These are phyloP conservation scores for Melanotaenia parkinsoni DNA, from an alignment of 2,797 vertebrate genomes.

Conservation along the genomic window DNA sequence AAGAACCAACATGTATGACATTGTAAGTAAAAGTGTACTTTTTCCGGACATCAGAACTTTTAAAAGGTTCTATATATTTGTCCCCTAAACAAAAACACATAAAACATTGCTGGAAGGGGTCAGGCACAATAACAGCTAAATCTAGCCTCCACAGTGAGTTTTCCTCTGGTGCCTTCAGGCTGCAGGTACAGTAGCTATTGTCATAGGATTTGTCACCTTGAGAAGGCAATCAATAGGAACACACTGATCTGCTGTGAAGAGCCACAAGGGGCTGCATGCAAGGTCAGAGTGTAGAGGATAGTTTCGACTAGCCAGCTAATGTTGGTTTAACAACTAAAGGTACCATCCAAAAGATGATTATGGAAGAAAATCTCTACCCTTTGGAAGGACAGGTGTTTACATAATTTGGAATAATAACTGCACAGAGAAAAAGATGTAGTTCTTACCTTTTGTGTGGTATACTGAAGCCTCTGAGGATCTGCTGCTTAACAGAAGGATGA, in stretches of 20 bases:
- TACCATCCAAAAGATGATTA: slow-evolving; percentile 21
- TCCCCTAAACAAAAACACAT: slow-evolving; percentile 7
- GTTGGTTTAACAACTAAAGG: slow-evolving; percentile 19
- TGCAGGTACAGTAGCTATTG: not conserved
- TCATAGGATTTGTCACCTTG: slow-evolving; percentile 57
- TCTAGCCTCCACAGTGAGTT: slow-evolving; percentile 30
- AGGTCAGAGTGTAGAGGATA: slow-evolving; percentile 51
- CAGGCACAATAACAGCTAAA: slow-evolving; percentile 38
- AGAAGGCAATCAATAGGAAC: slow-evolving; percentile 52
- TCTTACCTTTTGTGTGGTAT: slow-evolving; percentile 73
- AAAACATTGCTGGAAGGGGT: slow-evolving; percentile 33
- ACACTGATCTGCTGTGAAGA: slow-evolving; percentile 45
- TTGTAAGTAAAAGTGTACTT: not conserved
- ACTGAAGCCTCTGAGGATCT: slow-evolving; percentile 65
- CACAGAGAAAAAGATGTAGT: not conserved
- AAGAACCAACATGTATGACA: not conserved
- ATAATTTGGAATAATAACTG: slow-evolving; percentile 10
- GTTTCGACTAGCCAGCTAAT: slow-evolving; percentile 18
- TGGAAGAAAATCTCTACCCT: slow-evolving; percentile 7
- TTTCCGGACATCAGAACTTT: slow-evolving; percentile 17
- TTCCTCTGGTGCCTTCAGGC: slow-evolving; percentile 30
- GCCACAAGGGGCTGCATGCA: slow-evolving; percentile 36
- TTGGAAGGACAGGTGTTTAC: not conserved
- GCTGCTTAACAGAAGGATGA: slow-evolving; percentile 48
- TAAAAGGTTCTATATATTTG: slow-evolving; percentile 16